Base-by-base conservation (phyloP, 2,888 invertebrate genomes). In the Epistrophella euchroma region DNA sequence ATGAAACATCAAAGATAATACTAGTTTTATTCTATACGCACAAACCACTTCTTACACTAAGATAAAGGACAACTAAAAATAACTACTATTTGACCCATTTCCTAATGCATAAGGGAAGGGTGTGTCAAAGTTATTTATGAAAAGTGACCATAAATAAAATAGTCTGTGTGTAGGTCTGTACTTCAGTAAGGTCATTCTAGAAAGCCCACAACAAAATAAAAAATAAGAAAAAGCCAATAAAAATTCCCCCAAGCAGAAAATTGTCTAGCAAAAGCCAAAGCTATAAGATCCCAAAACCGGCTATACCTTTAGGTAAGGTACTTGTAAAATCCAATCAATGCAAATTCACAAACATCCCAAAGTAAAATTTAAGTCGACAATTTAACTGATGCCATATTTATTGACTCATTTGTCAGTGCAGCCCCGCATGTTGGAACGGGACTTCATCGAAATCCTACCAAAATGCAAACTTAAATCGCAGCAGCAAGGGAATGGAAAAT, bases 331-430 rank as follows among this genome's bases (percentile, higher is more conserved):
- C 64, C 75, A 84, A 81, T 84, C 85, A 85, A 85, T 81, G 72
- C 68, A 85, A 73, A 85, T 80, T 52, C 73, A 72, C 71, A 75
- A 81, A 56, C 52, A 77, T 82, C 45, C 62, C 50, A 62, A 71
- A 43, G 55, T 70, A 25, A 77, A 82, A 77, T 86, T 77, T n/a
- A 77, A 82, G 73, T 70, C 77, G 82, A 77, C 86, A 86, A 77
- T 86, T 73, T 81, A 82, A 82, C 81, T 73, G 81, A 73, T 86
- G 77, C 77, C 77, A 77, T 70, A 76, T 86, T 86, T 82, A 86
- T 86, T 77, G 77, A 71, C 81, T 86, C 86, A 86, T 86, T 86
- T 86, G 82, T 86, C 86, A 86, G 77, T 28, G 50, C n/a, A 43
- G 66, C 13, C 47, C 68, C 13, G 40, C 68, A 58, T 37, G 50